Evolutionary conservation across 2,113 vertebrate species (phyloP).

Genomic region (Psilopsiagon aymara): DNA sequence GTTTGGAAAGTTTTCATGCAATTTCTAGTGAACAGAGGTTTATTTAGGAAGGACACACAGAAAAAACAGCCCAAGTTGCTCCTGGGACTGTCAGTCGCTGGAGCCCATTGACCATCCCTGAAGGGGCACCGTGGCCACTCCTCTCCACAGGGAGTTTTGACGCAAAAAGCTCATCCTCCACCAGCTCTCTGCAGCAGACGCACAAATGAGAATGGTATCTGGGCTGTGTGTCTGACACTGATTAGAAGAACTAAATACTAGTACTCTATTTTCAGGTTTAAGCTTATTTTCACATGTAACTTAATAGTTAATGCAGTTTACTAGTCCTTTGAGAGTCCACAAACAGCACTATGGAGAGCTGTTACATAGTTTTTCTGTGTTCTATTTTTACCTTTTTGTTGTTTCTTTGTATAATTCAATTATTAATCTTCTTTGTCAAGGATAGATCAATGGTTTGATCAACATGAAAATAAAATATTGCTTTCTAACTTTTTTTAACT

Average conservation of each 20-base stretch:
- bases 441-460: not conserved
- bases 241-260: not conserved
- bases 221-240: not conserved
- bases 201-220: not conserved
- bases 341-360: not conserved
- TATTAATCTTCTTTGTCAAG: not conserved
- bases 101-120: accelerated
- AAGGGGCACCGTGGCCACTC: accelerated
- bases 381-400: not conserved
- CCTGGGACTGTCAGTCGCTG: not conserved
- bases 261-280: not conserved
- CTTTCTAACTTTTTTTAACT: not conserved
- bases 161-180: not conserved
- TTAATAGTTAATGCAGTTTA: not conserved
- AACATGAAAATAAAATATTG: not conserved
- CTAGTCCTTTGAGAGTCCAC: not conserved
- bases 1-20: not conserved
- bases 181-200: not conserved
- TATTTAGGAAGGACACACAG: not conserved
- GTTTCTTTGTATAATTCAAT: not conserved
- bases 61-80: not conserved
- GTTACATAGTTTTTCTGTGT: not conserved
- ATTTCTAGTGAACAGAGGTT: not conserved
- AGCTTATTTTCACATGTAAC: not conserved
- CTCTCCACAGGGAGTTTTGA: accelerated